Evolutionary conservation across 2,888 invertebrate genomes (phyloP).

Genomic region (Drosophila kuntzei): DNA sequence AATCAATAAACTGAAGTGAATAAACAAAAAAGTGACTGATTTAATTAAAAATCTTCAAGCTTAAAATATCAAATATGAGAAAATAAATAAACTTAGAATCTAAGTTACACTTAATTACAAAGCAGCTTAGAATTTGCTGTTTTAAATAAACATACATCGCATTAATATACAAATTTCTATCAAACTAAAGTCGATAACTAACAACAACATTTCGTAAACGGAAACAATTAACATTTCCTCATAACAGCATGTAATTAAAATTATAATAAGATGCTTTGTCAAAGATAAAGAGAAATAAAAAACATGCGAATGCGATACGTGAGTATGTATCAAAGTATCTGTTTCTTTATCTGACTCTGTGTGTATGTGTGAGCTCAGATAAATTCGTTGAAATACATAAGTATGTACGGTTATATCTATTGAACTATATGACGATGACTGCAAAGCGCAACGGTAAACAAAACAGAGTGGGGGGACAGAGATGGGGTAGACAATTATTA

Average conservation of each 20-base stretch:
- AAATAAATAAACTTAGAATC: not conserved
- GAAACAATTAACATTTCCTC: slow-evolving; percentile 79
- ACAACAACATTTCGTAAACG: slow-evolving; percentile 70
- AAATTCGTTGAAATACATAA: slow-evolving; percentile 57
- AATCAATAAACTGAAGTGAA: too few species aligned
- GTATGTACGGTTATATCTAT: slow-evolving; percentile 52
- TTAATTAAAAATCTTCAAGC: not conserved
- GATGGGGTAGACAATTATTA: slow-evolving; percentile 65
- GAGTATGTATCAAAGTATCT: slow-evolving; percentile 28
- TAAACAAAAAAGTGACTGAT: too few species aligned
- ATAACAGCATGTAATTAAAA: slow-evolving; percentile 79
- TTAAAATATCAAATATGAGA: too few species aligned
- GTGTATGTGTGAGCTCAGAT: slow-evolving; percentile 34
- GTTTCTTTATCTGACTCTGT: slow-evolving; percentile 18
- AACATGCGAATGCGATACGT: slow-evolving; percentile 68
- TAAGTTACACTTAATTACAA: not conserved
- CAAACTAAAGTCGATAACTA: slow-evolving; percentile 21
- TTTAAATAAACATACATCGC: not conserved
- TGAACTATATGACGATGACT: slow-evolving; percentile 51
- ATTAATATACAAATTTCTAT: slow-evolving; percentile 14
- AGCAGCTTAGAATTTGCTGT: not conserved
- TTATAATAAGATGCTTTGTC: slow-evolving; percentile 79
- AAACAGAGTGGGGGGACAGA: slow-evolving; percentile 18
- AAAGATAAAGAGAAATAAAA: slow-evolving; percentile 69
- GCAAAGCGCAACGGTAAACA: slow-evolving; percentile 47